Percentiles rank a stretch among this genome's conserved stretches.
phyloP scores from a whole-genome alignment of 2,113 vertebrate genomes.

The Gasterosteus aculeatus region DNA sequence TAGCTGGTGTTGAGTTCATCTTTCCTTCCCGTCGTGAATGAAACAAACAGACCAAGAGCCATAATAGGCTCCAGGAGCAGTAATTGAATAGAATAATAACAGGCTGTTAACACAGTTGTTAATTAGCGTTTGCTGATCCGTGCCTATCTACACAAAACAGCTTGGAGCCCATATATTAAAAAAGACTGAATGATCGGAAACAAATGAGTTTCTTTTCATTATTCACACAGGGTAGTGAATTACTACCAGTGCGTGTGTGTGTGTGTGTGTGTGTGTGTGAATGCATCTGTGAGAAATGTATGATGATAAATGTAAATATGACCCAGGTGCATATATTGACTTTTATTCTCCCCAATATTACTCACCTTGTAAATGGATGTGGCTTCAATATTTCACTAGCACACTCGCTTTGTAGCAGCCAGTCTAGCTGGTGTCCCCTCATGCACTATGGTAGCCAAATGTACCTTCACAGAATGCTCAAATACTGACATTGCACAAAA shows the following conservation, averaged over 20 bases:
- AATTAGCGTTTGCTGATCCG: slow-evolving; percentile 75
- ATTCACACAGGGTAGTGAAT: slow-evolving; percentile 40
- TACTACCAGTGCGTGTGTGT: slow-evolving; percentile 11
- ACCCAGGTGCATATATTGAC: slow-evolving; percentile 7
- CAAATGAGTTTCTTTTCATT: slow-evolving; percentile 52
- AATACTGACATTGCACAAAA: not conserved
- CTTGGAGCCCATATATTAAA: slow-evolving; percentile 65
- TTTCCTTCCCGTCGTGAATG: slow-evolving; percentile 46
- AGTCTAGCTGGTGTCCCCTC: not conserved
- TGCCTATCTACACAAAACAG: slow-evolving; percentile 77
- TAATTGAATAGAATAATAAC: slow-evolving; percentile 78
- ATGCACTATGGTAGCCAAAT: slow-evolving; percentile 13
- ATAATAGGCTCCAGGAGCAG: slow-evolving; percentile 71
- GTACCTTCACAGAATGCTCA: not conserved
- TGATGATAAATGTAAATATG: not conserved
- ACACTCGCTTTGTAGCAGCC: slow-evolving; percentile 10
- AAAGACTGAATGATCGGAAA: slow-evolving; percentile 51
- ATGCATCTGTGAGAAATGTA: not conserved
- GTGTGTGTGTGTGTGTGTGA: not conserved
- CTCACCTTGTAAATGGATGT: slow-evolving; percentile 5
- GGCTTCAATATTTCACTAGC: slow-evolving; percentile 7
- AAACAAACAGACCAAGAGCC: slow-evolving; percentile 63
- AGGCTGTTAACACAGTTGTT: slow-evolving; percentile 73
- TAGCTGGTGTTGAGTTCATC: slow-evolving; percentile 37
- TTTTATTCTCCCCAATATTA: slow-evolving; percentile 9